Percentiles rank a stretch among this genome's conserved stretches.
These are phyloP conservation scores for Arizona elegans DNA, from an alignment of 2,113 vertebrate species.

Conservation along the genomic window DNA sequence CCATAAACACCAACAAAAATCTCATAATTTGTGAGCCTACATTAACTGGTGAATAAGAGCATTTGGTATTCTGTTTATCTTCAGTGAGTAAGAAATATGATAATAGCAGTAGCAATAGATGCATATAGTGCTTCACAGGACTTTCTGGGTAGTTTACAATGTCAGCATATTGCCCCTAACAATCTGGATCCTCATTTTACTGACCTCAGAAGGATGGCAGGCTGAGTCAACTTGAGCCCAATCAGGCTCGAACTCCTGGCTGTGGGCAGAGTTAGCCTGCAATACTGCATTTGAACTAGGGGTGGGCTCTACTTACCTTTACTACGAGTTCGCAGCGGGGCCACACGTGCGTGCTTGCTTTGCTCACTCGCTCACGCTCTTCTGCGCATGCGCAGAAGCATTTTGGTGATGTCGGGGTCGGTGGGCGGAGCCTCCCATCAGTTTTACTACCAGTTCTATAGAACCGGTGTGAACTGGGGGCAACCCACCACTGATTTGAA, in stretches of 20 bases:
- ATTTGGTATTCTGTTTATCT: conserved; percentile 2
- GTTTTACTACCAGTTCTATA: too few relatives aligned
- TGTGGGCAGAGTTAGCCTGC: neutral
- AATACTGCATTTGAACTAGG: neutral
- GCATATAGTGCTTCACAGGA: neutral
- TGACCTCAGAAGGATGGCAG: neutral
- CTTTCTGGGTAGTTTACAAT: neutral
- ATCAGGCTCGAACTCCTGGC: neutral
- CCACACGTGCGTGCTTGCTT: too few relatives aligned
- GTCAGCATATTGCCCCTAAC: neutral
- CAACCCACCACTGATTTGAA: neutral
- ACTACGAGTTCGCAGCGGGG: too few relatives aligned
- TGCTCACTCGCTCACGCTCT: too few relatives aligned
- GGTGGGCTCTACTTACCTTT: too few relatives aligned
- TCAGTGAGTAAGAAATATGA: conserved; percentile 18
- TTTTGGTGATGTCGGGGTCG: too few relatives aligned
- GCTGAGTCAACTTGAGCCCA: neutral
- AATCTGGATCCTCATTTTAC: neutral
- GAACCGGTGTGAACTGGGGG: too few relatives aligned
- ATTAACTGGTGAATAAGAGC: neutral
- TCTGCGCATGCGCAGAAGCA: too few relatives aligned
- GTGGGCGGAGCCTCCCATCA: too few relatives aligned
- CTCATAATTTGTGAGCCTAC: neutral
- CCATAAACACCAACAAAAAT: neutral
- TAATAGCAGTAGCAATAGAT: conserved; percentile 35